Base-by-base conservation (phyloP, 2,888 invertebrate species). In the Azorinus chamasolen region DNA sequence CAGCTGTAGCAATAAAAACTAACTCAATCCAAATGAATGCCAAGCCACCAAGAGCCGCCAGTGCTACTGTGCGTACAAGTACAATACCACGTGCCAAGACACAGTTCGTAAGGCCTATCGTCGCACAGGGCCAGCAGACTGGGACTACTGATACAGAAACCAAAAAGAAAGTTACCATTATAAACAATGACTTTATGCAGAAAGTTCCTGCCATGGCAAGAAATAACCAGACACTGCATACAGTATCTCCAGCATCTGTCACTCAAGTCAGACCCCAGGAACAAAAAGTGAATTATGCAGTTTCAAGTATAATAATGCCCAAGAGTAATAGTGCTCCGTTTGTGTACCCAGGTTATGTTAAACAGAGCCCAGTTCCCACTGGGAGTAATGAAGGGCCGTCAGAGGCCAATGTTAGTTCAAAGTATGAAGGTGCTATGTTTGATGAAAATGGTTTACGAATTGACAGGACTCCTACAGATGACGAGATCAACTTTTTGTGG, bases 391-490 rank as follows among this genome's bases (percentile, higher is more conserved):
- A 53, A 14, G 46, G 54, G 51, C 83, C 82, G 8, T 37, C 58
- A 20, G 83, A 79, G 51, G 61, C 66, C 50, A 54, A 57, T 16
- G 57, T 37, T 53, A 74, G 59, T 69, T 62, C 65, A 22, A 76
- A 77, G 46, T 61, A 72, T 51, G 69, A 78, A 53, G 79, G 76
- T 41, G 80, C 85, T 41, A 82, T 87, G 8, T 89, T 84, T 77
- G 83, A 85, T 82, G 88, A 89, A 20, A 88, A 85, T 72, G 90
- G 89, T 45, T 46, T 91, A 63, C 71, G 89, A 53, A 85, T 92
- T 39, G 92, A 92, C 64, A 74, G 90, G 37, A 92, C 92, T 2
- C 92, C 92, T 1, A 92, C 92, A n/a, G 92, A 92, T 68, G 92
- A 91, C 43, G 92, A 92, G 61, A 92, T 92, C 16, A 92, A 92